phyloP scores from a whole-genome alignment of 1,140 invertebrate species.

The Sipha flava region DNA sequence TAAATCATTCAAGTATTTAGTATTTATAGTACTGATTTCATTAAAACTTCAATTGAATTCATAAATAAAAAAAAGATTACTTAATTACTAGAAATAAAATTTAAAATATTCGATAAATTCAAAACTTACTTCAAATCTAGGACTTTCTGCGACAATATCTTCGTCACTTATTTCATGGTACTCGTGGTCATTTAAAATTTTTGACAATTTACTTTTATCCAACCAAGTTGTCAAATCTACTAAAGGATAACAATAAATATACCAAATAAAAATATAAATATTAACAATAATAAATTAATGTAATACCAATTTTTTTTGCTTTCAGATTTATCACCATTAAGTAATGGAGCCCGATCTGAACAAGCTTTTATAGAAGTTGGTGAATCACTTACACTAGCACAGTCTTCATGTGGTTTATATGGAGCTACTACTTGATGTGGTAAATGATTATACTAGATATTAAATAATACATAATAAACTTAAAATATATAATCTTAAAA shows the following conservation, averaged over 20 bases:
- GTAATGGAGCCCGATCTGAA: constrained; percentile 48
- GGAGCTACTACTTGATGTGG: constrained; percentile 79
- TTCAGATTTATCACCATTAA: constrained; percentile 37
- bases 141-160: constrained; percentile 52
- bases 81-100: no score
- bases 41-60: no score
- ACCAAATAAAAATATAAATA: neutral
- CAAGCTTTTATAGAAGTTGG: constrained; percentile 42
- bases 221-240: constrained; percentile 2
- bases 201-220: constrained; percentile 16
- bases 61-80: no score
- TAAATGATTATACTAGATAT: constrained; percentile 58
- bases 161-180: constrained; percentile 91
- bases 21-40: no score
- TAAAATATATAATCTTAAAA: no score
- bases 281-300: neutral
- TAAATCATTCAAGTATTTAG: no score
- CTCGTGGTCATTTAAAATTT: constrained; percentile 47
- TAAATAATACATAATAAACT: neutral
- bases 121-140: constrained; percentile 46
- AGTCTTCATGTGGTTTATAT: constrained; percentile 75
- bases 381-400: constrained; percentile 47
- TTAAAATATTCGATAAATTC: neutral
- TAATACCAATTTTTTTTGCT: constrained; percentile 36
- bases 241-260: neutral